Evolutionary conservation across 2,113 vertebrate genomes (phyloP).

Genomic region (Butastur rufipennis): DNA sequence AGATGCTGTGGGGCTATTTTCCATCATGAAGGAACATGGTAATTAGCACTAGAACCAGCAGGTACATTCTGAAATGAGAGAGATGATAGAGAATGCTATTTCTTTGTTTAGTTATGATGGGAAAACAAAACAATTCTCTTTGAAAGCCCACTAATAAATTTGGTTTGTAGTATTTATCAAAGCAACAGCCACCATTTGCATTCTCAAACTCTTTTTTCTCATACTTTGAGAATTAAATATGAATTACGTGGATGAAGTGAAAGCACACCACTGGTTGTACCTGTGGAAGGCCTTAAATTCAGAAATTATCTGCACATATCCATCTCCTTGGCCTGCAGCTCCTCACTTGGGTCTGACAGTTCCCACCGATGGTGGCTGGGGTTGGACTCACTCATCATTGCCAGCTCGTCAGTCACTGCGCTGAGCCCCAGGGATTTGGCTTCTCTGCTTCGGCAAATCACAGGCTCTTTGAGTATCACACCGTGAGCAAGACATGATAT

Average conservation of each 20-base stretch:
- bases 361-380: background rate
- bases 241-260: background rate
- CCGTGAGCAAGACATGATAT: fast-evolving
- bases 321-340: background rate
- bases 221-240: background rate
- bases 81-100: background rate
- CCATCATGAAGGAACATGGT: background rate
- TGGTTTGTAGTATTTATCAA: background rate
- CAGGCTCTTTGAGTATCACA: background rate
- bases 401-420: fast-evolving
- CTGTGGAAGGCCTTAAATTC: background rate
- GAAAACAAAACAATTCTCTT: background rate
- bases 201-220: background rate
- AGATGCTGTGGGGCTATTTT: constrained; percentile 25
- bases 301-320: too few species aligned
- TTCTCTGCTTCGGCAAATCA: background rate
- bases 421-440: background rate
- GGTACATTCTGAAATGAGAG: constrained; percentile 4
- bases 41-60: constrained; percentile 20
- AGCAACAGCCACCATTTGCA: background rate
- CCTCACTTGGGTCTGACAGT: background rate
- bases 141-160: background rate
- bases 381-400: fast-evolving
- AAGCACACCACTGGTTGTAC: fast-evolving
- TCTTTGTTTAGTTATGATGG: background rate